Base-by-base conservation (phyloP, 2,113 vertebrate species). In the Artemisiospiza belli region DNA sequence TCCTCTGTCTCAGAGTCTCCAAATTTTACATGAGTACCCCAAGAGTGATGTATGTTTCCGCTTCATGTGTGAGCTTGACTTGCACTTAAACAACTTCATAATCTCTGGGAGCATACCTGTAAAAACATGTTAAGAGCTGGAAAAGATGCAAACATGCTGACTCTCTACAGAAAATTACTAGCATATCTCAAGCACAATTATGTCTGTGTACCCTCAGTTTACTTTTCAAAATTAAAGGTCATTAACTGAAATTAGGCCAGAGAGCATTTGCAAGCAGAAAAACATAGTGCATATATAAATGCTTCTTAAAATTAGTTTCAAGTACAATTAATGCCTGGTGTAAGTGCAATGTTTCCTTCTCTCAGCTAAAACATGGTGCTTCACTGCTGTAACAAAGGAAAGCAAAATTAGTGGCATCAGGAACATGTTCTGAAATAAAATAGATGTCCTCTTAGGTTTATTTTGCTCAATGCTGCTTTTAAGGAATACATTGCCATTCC, bases 241-340 rank as follows among this genome's bases (percentile, higher is more conserved):
- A 88, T 89, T 92, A 87, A 81, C 55, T 51, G 64, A 95, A 95
- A 90, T 92, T 49, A 69, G 19, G 24, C 69, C 14, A 33, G 72
- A 84, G 66, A 77, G 47, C 1, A 8, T 37, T 87, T 63, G 44
- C 55, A 90, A 93, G 76, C 67, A 97, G 68, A 15, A 92, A 95
- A 93, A 78, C 57, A 41, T 54, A 96, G 64, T 28, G 82, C 43
- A 92, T 95, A 92, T 87, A 91, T 72, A 94, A 89, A 94, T 87
- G 79, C 35, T 89, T 94, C 93, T 83, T 87, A 70, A 87, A 70
- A 79, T 67, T 51, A 46, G 64, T 96, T 96, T 84, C 70, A 94
- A 97, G 46, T 95, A 73, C 43, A 92, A 97, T 93, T 96, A 96
- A 92, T 67, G 51, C 81, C 81, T 96, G 11, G 22, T 95, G 17